These are phyloP conservation scores for Phrixothrix hirtus DNA, from an alignment of 2,888 invertebrate species.

Conservation along the genomic window DNA sequence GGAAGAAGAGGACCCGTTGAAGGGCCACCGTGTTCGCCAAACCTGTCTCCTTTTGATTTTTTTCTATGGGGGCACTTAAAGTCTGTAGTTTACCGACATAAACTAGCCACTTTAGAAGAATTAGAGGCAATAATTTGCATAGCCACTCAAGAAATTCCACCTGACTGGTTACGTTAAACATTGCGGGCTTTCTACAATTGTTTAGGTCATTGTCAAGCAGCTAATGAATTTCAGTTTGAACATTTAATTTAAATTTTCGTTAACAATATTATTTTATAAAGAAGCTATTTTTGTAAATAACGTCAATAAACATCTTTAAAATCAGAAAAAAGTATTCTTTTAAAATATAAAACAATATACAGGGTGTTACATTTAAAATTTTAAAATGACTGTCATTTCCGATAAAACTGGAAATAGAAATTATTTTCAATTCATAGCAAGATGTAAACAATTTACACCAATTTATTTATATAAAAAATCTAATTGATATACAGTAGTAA, in stretches of 20 bases:
- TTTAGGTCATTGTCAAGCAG: not conserved
- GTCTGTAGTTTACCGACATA: not conserved
- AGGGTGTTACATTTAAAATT: too few species aligned
- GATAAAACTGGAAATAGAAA: too few species aligned
- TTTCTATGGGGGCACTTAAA: not conserved
- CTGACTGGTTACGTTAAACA: not conserved
- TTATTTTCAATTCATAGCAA: too few species aligned
- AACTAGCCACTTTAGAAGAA: not conserved
- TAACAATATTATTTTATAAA: not conserved
- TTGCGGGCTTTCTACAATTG: not conserved
- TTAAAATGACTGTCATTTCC: too few species aligned
- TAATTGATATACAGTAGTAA: too few species aligned
- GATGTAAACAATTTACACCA: too few species aligned
- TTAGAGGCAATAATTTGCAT: not conserved
- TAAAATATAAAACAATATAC: too few species aligned
- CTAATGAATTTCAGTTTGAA: not conserved
- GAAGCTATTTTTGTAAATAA: too few species aligned
- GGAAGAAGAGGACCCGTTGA: not conserved
- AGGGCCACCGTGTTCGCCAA: not conserved
- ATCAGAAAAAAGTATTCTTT: not conserved
- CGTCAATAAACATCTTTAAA: too few species aligned
- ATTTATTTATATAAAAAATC: too few species aligned
- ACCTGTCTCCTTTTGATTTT: not conserved
- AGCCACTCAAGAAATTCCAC: too few species aligned
- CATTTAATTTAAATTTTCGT: not conserved